Base-by-base conservation (phyloP, 2,113 vertebrate species). In the Aegithalos caudatus region DNA sequence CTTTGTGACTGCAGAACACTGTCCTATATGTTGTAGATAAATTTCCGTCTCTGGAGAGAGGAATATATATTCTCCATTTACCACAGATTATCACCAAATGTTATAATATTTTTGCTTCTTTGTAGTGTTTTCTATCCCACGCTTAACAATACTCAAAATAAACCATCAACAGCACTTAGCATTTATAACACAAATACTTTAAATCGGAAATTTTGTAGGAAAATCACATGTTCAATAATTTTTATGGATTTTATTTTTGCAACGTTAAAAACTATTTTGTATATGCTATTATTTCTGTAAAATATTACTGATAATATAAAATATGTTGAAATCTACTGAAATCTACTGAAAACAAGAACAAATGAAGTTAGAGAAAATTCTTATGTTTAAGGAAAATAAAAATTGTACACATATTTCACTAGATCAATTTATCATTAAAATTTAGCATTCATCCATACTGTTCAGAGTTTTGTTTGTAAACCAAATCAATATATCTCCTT, bases 181-280 rank as follows among this genome's bases (percentile, higher is more conserved):
- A 0, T 45, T 77, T 51, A n/a, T 31, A n/a, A 54, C 6, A 22
- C 0, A 0, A 64, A 54, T 31, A 13, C 1, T 72, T 72, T 50
- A 37, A 85, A 77, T 72, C 1, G 40, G 10, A 8, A 81, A 24
- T 44, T 87, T 80, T 40, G 5, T 12, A 67, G 44, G 7, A 62
- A 90, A 58, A 2, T 35, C 9, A 29, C 0, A 1, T 8, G 12
- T 31, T 40, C 44, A 45, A 12, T 45, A 18, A 1, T 67, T 72
- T 2, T 29, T 35, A 24, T 21, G 4, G 5, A 27, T 48, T 90
- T 35, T 25, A 38, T 67, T 84, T 35, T n/a, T 66, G n/a, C 3
- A 53, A 3, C 44, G 8, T 50, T 44, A 50, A 17, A 70, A 11
- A 10, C 20, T 12, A 18, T 66, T 61, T 74, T 45, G 8, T 48